These are phyloP conservation scores for Chesias legatella DNA, from an alignment of 2,888 invertebrate species.

Conservation along the genomic window DNA sequence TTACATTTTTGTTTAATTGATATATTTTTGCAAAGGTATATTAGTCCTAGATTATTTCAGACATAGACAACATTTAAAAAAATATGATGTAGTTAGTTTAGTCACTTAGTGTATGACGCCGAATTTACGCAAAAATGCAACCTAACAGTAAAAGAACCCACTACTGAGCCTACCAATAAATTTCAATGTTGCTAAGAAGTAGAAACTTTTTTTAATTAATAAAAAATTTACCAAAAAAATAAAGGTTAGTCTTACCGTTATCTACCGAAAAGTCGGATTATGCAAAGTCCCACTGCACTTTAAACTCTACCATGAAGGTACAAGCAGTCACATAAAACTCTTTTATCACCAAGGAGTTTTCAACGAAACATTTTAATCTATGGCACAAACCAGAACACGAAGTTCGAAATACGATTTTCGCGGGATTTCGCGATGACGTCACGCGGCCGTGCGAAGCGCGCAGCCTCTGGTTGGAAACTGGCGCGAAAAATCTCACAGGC, in stretches of 20 bases:
- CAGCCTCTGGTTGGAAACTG: slow-evolving; percentile 45
- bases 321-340: slow-evolving; percentile 12
- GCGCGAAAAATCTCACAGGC: slow-evolving; percentile 41
- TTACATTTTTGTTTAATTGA: too few relatives aligned
- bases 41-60: too few relatives aligned
- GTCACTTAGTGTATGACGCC: too few relatives aligned
- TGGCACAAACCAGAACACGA: slow-evolving; percentile 13
- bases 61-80: too few relatives aligned
- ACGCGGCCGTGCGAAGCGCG: slow-evolving; percentile 37
- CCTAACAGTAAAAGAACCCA: too few relatives aligned
- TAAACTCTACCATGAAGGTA: slow-evolving; percentile 6
- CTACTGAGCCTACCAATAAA: too few relatives aligned
- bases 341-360: slow-evolving; percentile 3
- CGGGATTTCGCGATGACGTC: slow-evolving; percentile 38
- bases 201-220: not conserved
- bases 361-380: slow-evolving; percentile 20
- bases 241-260: slow-evolving; percentile 10
- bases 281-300: slow-evolving; percentile 8
- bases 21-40: too few relatives aligned
- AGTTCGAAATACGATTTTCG: slow-evolving; percentile 23
- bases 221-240: not conserved
- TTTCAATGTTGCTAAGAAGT: too few relatives aligned
- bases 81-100: too few relatives aligned
- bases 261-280: slow-evolving; percentile 5
- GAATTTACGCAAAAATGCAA: too few relatives aligned